Evolutionary conservation across 2,113 vertebrate species (phyloP).

Genomic region (Aegithalos caudatus): DNA sequence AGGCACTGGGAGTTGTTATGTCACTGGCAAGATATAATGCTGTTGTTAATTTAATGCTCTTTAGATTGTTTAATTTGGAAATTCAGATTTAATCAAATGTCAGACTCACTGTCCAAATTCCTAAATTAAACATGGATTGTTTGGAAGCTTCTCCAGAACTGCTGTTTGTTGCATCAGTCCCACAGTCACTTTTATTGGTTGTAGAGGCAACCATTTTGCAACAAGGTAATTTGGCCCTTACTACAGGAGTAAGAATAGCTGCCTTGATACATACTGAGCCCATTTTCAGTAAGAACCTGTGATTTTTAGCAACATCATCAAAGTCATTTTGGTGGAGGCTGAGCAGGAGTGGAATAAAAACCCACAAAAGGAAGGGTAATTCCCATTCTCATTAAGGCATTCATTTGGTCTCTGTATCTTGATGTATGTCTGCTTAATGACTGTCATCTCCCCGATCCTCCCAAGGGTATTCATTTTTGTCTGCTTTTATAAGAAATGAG

Average conservation of each 20-base stretch:
- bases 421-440: background rate
- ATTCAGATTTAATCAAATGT: constrained; percentile 15
- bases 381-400: background rate
- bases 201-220: background rate
- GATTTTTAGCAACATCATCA: background rate
- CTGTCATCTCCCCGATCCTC: background rate
- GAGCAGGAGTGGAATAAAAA: background rate
- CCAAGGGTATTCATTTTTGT: background rate
- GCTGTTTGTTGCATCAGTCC: background rate
- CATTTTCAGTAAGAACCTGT: background rate
- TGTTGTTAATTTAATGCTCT: constrained; percentile 23
- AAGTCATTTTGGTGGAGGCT: background rate
- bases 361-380: background rate
- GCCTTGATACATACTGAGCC: background rate
- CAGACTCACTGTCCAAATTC: background rate
- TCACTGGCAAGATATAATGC: background rate
- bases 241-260: background rate
- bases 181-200: background rate
- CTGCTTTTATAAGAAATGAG: background rate
- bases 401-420: background rate
- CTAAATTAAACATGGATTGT: constrained; percentile 49
- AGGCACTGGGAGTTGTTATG: background rate
- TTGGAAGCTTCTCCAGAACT: constrained; percentile 17
- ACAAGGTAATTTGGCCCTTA: constrained; percentile 15
- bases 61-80: constrained; percentile 32